Evolutionary conservation across 2,797 vertebrate genomes (phyloP).

Genomic region (Lepus townsendii): DNA sequence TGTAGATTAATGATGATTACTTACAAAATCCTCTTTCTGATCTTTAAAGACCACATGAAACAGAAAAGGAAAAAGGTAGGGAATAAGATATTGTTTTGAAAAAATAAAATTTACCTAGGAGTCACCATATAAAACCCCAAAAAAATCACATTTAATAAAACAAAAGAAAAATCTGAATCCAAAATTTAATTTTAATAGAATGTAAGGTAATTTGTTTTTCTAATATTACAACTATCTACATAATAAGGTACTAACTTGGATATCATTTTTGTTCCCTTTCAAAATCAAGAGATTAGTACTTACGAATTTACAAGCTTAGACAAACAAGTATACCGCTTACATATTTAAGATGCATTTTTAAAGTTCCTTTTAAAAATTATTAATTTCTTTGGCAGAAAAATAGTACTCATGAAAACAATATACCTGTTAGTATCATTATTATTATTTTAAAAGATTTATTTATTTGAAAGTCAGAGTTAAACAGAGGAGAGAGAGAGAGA

Average conservation of each 20-base stretch:
- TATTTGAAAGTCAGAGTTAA: too few relatives aligned
- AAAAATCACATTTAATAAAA: not conserved
- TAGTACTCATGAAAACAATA: conserved; percentile 43
- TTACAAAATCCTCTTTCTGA: conserved; percentile 9
- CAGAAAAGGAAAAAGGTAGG: not conserved
- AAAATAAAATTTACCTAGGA: not conserved
- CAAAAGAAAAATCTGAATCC: not conserved
- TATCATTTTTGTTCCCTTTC: conserved; percentile 8
- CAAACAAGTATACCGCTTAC: not conserved
- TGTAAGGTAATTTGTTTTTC: conserved; percentile 13
- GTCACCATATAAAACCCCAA: conserved; percentile 25
- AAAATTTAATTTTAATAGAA: conserved; percentile 22
- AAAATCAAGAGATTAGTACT: conserved; percentile 44
- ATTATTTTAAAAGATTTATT: not conserved
- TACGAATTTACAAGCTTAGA: conserved; percentile 39
- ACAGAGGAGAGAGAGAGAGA: too few relatives aligned
- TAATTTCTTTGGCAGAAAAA: conserved; percentile 51
- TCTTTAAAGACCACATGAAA: conserved; percentile 9
- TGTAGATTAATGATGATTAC: not conserved
- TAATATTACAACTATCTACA: not conserved
- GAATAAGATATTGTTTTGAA: not conserved
- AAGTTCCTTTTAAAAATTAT: conserved; percentile 59
- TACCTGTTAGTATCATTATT: not conserved
- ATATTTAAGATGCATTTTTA: conserved; percentile 5
- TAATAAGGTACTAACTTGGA: conserved; percentile 10